Base-by-base conservation (phyloP, 1,140 invertebrate genomes). In the Lepidurus apus region DNA sequence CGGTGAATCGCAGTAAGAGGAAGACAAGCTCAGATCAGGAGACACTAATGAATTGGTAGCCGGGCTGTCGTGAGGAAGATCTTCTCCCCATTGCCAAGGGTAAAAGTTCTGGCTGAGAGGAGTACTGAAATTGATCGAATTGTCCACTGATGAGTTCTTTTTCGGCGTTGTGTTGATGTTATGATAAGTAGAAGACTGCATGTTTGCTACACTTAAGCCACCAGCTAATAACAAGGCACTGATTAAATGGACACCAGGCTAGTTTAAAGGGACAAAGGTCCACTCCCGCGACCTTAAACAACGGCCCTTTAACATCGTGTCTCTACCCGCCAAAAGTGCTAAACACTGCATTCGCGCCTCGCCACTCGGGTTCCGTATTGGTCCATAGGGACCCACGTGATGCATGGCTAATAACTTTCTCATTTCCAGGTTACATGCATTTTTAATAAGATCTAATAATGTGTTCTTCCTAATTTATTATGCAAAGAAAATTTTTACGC, bases 241-340 rank as follows among this genome's bases (percentile, higher is more conserved):
- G 53, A 65, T 65, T 65, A 65, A 65, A 65, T 65, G 21, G 6
- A 21, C 53, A 65, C 53, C 53, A 65, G 53, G 17, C 53, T 65
- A 65, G 53, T 65, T 65, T 65, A 65, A 65, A 65, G 53, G 53
- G 53, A 65, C 53, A 65, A 65, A 65, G 53, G 53, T 65, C 21
- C 53, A 65, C n/a, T 65, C 21, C 53, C 53, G 53, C 13, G 53
- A 65, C 53, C 53, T 65, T 65, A n/a, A 65, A 65, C 53, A 65
- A 65, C 53, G 53, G 53, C 17, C 53, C 53, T 65, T 65, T 65
- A 65, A 65, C 53, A 65, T n/a, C 53, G 53, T 65, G 53, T 21
- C 7, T 7, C 53, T 21, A 13, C 53, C 53, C 53, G 53, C 53
- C 53, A 65, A 65, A 65, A 65, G 53, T 65, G 21, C 53, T 21